Evolutionary conservation across 2,113 vertebrate genomes (phyloP).

Genomic region (Oceanodroma tethys): DNA sequence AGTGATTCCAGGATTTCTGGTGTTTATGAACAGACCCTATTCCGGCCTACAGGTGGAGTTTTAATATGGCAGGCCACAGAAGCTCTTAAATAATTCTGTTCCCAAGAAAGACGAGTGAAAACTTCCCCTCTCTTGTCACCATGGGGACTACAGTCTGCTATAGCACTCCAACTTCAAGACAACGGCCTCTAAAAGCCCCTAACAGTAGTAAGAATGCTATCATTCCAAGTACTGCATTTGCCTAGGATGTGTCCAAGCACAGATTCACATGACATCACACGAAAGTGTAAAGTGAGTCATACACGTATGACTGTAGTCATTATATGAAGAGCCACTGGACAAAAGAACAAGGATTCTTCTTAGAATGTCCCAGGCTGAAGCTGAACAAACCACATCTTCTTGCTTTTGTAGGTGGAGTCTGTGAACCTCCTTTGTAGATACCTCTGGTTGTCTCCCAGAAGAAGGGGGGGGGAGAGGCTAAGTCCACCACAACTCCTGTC

Average conservation of each 20-base stretch:
- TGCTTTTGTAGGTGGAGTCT: not conserved
- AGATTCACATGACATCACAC: not conserved
- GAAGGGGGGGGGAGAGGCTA: not conserved
- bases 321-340: not conserved
- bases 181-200: not conserved
- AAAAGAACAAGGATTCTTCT: not conserved
- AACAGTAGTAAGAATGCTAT: not conserved
- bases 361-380: not conserved
- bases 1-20: not conserved
- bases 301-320: not conserved
- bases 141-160: constrained; percentile 42
- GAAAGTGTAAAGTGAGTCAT: not conserved
- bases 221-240: not conserved
- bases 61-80: not conserved
- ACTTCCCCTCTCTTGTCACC: constrained; percentile 1
- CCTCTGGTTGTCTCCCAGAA: not conserved
- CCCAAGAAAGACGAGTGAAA: not conserved
- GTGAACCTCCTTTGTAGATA: not conserved
- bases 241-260: not conserved
- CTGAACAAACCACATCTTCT: not conserved
- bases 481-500: not conserved
- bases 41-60: not conserved
- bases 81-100: not conserved
- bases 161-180: not conserved
- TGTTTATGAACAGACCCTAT: not conserved